Conservation (phyloP, 1,140 invertebrate species). For the Drosophila prosaltans region DNA sequence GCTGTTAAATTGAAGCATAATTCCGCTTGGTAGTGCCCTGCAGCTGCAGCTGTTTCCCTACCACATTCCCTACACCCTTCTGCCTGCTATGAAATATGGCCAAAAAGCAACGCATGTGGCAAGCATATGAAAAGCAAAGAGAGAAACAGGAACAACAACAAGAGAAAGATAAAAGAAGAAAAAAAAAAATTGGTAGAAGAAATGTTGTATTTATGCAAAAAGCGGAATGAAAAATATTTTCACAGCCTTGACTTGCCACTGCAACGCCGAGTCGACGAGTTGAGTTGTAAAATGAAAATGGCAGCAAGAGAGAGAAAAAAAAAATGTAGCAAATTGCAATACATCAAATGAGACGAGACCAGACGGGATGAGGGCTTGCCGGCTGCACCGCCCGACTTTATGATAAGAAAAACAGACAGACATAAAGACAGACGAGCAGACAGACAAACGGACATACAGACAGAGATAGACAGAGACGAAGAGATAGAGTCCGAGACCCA, state of each 20-base stretch:
- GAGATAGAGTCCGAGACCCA: conserved; percentile 24
- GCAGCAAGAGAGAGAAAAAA: conserved; percentile 33
- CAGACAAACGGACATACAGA: conserved; percentile 27
- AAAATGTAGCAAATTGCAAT: conserved; percentile 61
- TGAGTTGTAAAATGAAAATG: conserved; percentile 67
- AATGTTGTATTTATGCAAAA: conserved; percentile 80
- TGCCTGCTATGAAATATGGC: conserved; percentile 64
- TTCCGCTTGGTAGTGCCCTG: conserved; percentile 40
- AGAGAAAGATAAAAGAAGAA: conserved; percentile 11
- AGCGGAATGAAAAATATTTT: conserved; percentile 77
- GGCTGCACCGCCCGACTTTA: conserved; percentile 58
- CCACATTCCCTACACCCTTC: neutral
- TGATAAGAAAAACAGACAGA: conserved; percentile 67
- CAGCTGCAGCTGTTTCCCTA: conserved; percentile 28
- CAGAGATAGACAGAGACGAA: conserved; percentile 4
- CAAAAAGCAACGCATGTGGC: conserved; percentile 67
- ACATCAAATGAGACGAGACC: conserved; percentile 60
- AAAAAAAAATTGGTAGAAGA: conserved; percentile 31
- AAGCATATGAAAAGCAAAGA: conserved; percentile 70
- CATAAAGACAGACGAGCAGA: conserved; percentile 29
- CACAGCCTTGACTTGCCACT: conserved; percentile 74
- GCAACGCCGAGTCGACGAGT: conserved; percentile 39
- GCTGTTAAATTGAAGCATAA: conserved; percentile 75
- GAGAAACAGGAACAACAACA: conserved; percentile 23
- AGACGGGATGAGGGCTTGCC: conserved; percentile 20